Conservation (phyloP, 1,140 invertebrate genomes). For the Leptopilina boulardi region DNA sequence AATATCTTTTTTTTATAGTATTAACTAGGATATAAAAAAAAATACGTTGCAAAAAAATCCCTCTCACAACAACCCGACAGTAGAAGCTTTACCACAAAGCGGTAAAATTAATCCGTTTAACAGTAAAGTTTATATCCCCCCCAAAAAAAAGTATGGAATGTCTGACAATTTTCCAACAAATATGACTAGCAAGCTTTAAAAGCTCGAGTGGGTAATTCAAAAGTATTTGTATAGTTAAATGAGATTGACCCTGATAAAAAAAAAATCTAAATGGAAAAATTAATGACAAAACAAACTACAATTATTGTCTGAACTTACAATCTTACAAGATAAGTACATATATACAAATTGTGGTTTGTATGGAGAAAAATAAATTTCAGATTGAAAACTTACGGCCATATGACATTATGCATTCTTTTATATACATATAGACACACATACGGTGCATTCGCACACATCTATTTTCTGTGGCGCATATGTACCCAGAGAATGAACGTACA, state of each 20-base stretch:
- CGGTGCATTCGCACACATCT: constrained; percentile 30
- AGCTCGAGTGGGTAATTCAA: not conserved
- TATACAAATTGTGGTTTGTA: not conserved
- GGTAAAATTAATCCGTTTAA: constrained; percentile 39
- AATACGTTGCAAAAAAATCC: too few relatives aligned
- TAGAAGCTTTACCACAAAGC: not conserved
- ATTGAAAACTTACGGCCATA: not conserved
- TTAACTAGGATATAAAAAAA: not conserved
- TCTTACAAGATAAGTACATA: not conserved
- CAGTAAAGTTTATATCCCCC: constrained; percentile 29
- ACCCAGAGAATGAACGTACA: not conserved
- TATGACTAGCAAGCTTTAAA: constrained; percentile 29
- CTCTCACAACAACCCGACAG: not conserved
- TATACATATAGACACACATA: constrained; percentile 31
- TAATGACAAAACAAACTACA: not conserved
- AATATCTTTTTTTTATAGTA: not conserved
- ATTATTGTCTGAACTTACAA: not conserved
- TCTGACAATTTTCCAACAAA: constrained; percentile 35
- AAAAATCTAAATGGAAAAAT: not conserved
- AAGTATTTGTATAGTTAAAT: constrained; percentile 3
- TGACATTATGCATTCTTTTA: constrained; percentile 39
- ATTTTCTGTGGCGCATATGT: constrained; percentile 29
- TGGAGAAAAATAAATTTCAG: not conserved
- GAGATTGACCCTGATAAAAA: not conserved
- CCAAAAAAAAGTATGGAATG: not conserved